phyloP scores from a whole-genome alignment of 2,113 vertebrate species.

The Rhinolophus ferrumequinum region DNA sequence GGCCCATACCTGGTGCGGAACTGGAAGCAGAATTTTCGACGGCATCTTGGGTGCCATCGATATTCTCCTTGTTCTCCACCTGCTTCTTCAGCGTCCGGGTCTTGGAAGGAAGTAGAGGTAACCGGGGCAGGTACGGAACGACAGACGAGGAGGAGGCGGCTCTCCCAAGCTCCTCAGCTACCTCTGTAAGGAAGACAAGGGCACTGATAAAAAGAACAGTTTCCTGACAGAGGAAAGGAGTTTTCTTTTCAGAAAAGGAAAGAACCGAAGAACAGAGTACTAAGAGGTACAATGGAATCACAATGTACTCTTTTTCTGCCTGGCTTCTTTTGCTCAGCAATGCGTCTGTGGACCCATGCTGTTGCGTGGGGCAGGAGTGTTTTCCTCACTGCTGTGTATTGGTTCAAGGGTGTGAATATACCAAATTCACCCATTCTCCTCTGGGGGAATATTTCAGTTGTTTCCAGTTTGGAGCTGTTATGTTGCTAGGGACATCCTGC shows the following conservation, averaged over 20 bases:
- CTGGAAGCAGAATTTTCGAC: constrained; percentile 84
- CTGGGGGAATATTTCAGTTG: not conserved
- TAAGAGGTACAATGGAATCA: not conserved
- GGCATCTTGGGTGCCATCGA: constrained; percentile 92
- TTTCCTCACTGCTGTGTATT: not conserved
- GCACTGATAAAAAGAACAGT: not conserved
- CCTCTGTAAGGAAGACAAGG: constrained; percentile 87
- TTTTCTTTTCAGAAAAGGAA: not conserved
- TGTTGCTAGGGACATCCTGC: not conserved
- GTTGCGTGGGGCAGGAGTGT: not conserved
- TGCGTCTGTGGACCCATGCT: not conserved
- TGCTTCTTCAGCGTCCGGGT: constrained; percentile 94
- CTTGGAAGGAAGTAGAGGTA: constrained; percentile 96
- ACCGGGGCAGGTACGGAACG: constrained; percentile 90
- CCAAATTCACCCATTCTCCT: not conserved
- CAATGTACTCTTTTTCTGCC: no score
- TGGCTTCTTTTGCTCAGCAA: not conserved
- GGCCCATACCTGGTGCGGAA: constrained; percentile 85
- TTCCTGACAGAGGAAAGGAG: not conserved
- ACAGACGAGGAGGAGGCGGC: constrained; percentile 91
- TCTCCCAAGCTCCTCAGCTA: constrained; percentile 97
- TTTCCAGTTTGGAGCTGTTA: not conserved
- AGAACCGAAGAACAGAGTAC: not conserved
- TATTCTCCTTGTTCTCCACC: constrained; percentile 97
- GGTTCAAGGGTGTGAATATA: not conserved